Evolutionary conservation across 2,888 invertebrate genomes (phyloP), one percentile per base, ranked within the genome.

Genomic region (Lasioglossum lativentre): DNA sequence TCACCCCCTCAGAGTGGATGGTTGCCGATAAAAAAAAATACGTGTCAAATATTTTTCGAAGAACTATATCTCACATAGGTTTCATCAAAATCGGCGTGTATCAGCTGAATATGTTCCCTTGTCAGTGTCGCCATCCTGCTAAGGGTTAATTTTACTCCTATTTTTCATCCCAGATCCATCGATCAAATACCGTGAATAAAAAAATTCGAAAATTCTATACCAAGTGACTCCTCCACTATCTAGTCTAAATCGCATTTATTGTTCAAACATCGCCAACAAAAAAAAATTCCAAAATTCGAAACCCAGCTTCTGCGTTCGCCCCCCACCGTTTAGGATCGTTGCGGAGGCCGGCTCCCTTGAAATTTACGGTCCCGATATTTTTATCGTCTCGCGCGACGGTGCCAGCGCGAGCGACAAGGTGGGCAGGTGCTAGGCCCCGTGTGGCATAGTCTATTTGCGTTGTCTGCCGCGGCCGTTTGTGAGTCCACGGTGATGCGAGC

Each of bases 341-440:
- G 27, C 0, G 19, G 30, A 63, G 30, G 63, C 27, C 59, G 16
- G 5, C 63, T 63, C 30, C 30, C 63, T 63, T 63, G 30, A 75
- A 66, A 72, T 78, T 86, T 86, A 86, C 76, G 75, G 47, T 75
- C 52, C 38, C 73, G 74, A 85, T 85, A 84, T 84, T 90, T 90
- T 90, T 89, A 86, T 90, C 84, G 78, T 78, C 71, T 76, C 75
- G 72, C 78, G 40, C 68, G 34, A 23, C 34, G 34, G 34, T 38
- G 81, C 73, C 78, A 34, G 75, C 79, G 84, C 85, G 91, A 85
- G 90, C 89, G 93, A 91, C 92, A 91, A 90, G 86, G 87, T 77
- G 91, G 91, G 92, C 94, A 94, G 94, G 94, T 94, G 94, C 85
- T 92, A 91, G 91, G 88, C 92, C 92, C 92, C 89, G 93, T 91